Evolutionary conservation across 1,140 invertebrate genomes (phyloP), one percentile per base, ranked within the genome.

Genomic region (Pectinophora gossypiella): DNA sequence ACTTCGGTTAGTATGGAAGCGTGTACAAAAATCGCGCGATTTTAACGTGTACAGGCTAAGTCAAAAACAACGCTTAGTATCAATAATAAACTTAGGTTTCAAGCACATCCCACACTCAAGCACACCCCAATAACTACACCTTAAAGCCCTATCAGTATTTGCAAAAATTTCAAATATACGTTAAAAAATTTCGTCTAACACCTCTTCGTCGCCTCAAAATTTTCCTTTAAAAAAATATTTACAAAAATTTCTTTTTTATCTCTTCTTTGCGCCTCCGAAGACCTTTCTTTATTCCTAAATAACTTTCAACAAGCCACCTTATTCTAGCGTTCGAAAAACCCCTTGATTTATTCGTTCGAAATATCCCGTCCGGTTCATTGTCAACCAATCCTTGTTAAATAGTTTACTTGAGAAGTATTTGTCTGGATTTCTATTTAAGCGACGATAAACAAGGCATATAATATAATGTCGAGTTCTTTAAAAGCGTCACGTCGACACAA

Each of bases 181-280:
- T 64, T 72, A 61, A 60, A 70, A 72, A 70, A 38, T 54, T 52
- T 53, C 38, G 20, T 32, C 27, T 32, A 32, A 32, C 27, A 32
- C n/a, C n/a, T 32, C 9, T 32, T 32, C n/a, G 27, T 32, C n/a
- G 9, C n/a, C 27, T 12, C 27, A 32, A 32, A 73, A 60, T 66
- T 66, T 51, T 64, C 53, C 51, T 49, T 57, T 63, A 72, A 69
- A 76, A 72, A 76, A 76, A 76, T 76, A 76, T 73, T 73, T 76
- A 76, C 73, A 76, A 71, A 71, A 68, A 59, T 65, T 68, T 23
- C 4, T 5, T 23, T n/a, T n/a, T n/a, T n/a, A n/a, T n/a, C n/a
- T n/a, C n/a, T n/a, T n/a, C n/a, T 57, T 51, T 49, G 49, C 27
- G 48, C 50, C 19, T 51, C 46, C 48, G 44, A 43, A 46, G 48